Base-by-base conservation (phyloP, 2,797 vertebrate species). In the Microctenopoma stevenorrisi region DNA sequence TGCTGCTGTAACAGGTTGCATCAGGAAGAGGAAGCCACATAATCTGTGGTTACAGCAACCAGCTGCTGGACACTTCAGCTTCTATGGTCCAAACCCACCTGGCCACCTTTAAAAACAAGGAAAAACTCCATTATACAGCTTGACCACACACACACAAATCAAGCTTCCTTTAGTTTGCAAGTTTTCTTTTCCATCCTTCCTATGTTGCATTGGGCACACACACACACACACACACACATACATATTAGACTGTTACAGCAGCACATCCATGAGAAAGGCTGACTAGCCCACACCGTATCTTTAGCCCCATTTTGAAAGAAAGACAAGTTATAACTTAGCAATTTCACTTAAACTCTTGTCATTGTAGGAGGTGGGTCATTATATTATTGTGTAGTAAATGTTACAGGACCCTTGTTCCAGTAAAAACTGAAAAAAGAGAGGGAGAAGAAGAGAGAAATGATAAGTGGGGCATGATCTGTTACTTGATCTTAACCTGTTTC, bases 31-130 rank as follows among this genome's bases (percentile, higher is more conserved):
- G 47, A 42, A 54, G 49, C 51, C 49, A 43, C 35, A 48, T 22
- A 42, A 52, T 68, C 46, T 81, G 68, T 64, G 68, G 69, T 50
- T 42, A 8, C 18, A 50, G 58, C 56, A 18, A 50, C 38, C 85
- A 74, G 72, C 79, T 79, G 82, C 49, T 72, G 51, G 40, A 53
- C 26, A 16, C 48, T 49, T 49, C 4, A 47, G 16, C 0, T 42
- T 50, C 30, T 56, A 47, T 28, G 53, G 48, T 63, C 40, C 43
- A 59, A 61, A 77, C n/a, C 73, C 75, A 63, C 69, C 66, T 78
- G 72, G 60, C 37, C 47, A 44, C 9, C 65, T 51, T 67, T 28
- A 64, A 70, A 72, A 47, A 43, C 15, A 2, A 37, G 44, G 43
- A 8, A 3, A 46, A 56, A 71, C 61, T 42, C 1, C 44, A 60